A percentile compares a stretch with the other conserved stretches of the same genome.
These are phyloP conservation scores for Falco punctatus DNA, from an alignment of 2,113 vertebrate species.

Conservation along the genomic window DNA sequence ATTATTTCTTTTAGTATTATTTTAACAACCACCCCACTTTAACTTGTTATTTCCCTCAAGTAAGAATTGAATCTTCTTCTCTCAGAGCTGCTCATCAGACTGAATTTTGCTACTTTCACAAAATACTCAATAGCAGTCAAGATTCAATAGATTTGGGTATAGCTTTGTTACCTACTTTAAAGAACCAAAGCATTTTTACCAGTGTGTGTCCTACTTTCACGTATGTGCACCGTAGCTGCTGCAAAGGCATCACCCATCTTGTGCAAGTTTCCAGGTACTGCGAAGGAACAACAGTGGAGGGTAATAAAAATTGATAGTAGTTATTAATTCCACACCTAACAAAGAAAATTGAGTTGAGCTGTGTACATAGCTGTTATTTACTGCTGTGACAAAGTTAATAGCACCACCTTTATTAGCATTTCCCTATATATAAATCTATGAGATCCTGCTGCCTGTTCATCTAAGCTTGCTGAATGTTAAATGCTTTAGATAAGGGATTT, in stretches of 20 bases:
- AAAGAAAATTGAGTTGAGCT: background rate
- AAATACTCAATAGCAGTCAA: background rate
- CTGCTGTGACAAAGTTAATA: background rate
- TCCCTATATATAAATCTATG: background rate
- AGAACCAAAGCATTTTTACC: background rate
- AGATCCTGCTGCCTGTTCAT: background rate
- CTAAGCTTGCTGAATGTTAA: background rate
- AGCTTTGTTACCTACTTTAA: background rate
- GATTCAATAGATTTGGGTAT: background rate
- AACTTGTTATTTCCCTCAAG: background rate
- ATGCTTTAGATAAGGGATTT: background rate
- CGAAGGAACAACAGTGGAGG: background rate
- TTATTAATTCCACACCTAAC: background rate
- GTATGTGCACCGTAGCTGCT: background rate
- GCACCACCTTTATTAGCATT: background rate
- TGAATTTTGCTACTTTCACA: background rate
- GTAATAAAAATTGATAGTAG: background rate
- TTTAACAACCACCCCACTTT: background rate
- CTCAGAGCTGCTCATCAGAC: background rate
- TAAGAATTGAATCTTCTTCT: background rate
- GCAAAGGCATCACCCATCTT: background rate
- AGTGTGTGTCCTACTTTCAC: background rate
- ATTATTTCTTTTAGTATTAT: background rate
- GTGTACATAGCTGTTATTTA: background rate
- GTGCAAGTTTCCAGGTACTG: background rate